Evolutionary conservation across 2,113 vertebrate species (phyloP), one percentile per base, ranked within the genome.

Genomic region (Reinhardtius hippoglossoides): DNA sequence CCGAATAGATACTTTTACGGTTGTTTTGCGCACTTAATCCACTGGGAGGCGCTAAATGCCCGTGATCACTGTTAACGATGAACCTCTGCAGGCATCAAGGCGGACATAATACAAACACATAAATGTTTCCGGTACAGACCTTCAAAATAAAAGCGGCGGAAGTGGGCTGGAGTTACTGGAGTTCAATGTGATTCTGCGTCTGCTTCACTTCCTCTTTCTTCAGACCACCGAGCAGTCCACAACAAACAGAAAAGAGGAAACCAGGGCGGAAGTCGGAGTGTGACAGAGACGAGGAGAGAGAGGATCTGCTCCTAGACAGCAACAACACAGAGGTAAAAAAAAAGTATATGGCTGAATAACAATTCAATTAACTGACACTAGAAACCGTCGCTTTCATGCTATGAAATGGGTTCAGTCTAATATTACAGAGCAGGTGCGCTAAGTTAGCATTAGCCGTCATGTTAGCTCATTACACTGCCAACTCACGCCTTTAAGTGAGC

Each of bases 401-500:
- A 3, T 13, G 40, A 13, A 13, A 42, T 42, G 3, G 40, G 40
- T 10, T 42, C 40, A 10, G 1, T 31, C 15, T 40, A 61, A 55
- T 55, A 35, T 20, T 26, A 24, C 62, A 7, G 79, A 88, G 82
- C 88, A 91, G 86, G 88, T 92, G 89, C 76, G 71, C 74, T 75
- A 59, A 63, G 23, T 70, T 77, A 63, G 73, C 46, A 20, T 83
- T 88, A 87, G 79, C 79, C 65, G 0, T 68, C 2, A 3, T 35
- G 54, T 71, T 86, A 76, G 77, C 73, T 1, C 1, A 10, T 14
- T 15, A 13, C 23, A 7, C 6, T 31, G 31, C 31, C 31, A 59
- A 0, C 44, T 2, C 3, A 40, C 61, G 46, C 16, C 5, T 50
- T 20, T 18, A 50, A 40, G 16, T 46, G 21, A 60, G 21, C 15